These are phyloP conservation scores for Edolisoma coerulescens DNA, from an alignment of 2,113 vertebrate genomes.

Conservation along the genomic window DNA sequence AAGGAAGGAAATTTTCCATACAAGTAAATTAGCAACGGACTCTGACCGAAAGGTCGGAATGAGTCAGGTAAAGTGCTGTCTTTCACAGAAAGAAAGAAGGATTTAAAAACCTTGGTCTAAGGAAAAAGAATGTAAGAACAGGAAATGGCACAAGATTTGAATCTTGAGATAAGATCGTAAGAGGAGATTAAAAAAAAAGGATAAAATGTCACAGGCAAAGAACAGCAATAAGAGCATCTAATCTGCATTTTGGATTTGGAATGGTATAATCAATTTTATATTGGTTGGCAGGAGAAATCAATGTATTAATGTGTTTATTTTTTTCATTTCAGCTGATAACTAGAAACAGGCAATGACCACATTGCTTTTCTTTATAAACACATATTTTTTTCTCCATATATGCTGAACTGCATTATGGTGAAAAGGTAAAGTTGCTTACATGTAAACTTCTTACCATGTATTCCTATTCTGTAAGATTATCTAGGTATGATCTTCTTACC, in stretches of 20 bases:
- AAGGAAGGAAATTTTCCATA: conserved; percentile 58
- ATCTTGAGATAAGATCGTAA: conserved; percentile 57
- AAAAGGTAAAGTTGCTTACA: not conserved
- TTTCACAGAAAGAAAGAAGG: conserved; percentile 33
- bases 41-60: conserved; percentile 23
- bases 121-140: conserved; percentile 32
- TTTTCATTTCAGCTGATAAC: not conserved
- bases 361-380: not conserved
- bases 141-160: conserved; percentile 42
- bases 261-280: not conserved
- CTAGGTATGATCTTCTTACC: not conserved
- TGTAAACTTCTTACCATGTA: not conserved
- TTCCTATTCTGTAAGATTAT: not conserved
- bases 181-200: conserved; percentile 47
- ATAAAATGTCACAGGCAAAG: conserved; percentile 42
- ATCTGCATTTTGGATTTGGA: conserved; percentile 19
- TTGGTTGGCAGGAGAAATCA: not conserved
- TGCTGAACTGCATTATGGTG: not conserved
- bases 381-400: fast-evolving
- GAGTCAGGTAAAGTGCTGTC: conserved; percentile 41
- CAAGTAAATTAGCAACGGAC: conserved; percentile 50
- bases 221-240: not conserved
- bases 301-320: not conserved
- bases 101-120: conserved; percentile 42
- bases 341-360: not conserved